These are phyloP conservation scores for Autographa pulchrina DNA, from an alignment of 2,888 invertebrate species.

Conservation along the genomic window DNA sequence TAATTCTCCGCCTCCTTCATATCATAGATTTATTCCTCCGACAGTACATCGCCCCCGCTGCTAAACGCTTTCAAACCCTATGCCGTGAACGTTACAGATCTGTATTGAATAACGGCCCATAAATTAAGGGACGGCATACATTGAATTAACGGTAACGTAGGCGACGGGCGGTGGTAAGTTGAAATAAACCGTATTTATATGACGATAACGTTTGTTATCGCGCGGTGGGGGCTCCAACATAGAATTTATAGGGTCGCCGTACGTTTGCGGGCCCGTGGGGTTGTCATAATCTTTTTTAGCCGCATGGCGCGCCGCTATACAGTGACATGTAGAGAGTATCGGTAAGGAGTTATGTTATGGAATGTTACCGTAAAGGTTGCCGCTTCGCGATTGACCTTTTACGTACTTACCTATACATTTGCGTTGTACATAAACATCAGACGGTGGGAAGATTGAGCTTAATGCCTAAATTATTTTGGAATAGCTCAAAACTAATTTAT, in stretches of 20 bases:
- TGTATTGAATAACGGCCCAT: conserved; percentile 82
- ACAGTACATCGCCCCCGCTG: conserved; percentile 76
- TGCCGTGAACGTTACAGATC: conserved; percentile 80
- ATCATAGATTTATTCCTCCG: conserved; percentile 89
- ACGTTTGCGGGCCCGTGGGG: conserved; percentile 78
- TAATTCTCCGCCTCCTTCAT: conserved; percentile 88
- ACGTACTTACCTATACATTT: conserved; percentile 31
- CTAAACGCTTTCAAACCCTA: conserved; percentile 87
- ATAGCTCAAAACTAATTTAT: conserved; percentile 33
- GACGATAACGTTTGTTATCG: conserved; percentile 72
- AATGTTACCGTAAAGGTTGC: conserved; percentile 68
- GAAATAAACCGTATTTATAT: conserved; percentile 73
- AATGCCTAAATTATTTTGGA: conserved; percentile 21
- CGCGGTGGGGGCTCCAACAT: conserved; percentile 62
- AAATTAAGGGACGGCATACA: conserved; percentile 86
- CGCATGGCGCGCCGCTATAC: conserved; percentile 81
- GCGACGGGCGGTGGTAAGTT: conserved; percentile 62
- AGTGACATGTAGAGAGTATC: conserved; percentile 79
- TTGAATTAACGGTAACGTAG: conserved; percentile 85
- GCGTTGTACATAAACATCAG: conserved; percentile 20
- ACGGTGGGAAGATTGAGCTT: conserved; percentile 2
- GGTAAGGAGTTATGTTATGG: conserved; percentile 76
- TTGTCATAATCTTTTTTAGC: conserved; percentile 89
- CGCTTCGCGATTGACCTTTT: conserved; percentile 47
- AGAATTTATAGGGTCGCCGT: conserved; percentile 81